Conservation (phyloP, 2,888 invertebrate genomes). For the Epistrophella euchroma region DNA sequence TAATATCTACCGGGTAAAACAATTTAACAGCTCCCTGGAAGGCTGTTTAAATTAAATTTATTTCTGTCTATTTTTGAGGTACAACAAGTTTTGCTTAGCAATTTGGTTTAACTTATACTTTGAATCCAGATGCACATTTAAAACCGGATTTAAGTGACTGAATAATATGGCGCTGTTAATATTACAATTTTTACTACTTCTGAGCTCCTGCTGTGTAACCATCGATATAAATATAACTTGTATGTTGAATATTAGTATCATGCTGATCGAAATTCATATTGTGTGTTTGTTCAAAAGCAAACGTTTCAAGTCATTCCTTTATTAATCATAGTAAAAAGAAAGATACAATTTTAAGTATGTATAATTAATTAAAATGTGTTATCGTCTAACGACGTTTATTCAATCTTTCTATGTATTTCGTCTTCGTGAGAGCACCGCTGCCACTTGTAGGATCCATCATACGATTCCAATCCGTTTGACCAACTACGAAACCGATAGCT, state of each 20-base stretch:
- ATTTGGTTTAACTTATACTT: no score
- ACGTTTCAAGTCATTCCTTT: not conserved
- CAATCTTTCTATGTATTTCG: slow-evolving; percentile 93
- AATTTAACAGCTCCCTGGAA: no score
- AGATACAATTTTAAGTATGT: not conserved
- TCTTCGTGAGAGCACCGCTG: slow-evolving; percentile 94
- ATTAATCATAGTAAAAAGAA: not conserved
- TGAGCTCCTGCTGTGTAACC: no score
- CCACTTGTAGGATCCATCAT: slow-evolving; percentile 97
- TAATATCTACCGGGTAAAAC: no score
- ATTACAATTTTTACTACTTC: no score
- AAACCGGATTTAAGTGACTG: no score
- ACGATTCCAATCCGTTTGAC: slow-evolving; percentile 97
- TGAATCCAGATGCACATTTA: no score
- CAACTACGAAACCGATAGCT: slow-evolving; percentile 98
- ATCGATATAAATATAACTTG: no score
- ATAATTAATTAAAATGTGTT: not conserved
- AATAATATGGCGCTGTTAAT: no score
- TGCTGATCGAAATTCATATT: not conserved
- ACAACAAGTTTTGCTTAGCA: no score
- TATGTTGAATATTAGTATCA: not conserved
- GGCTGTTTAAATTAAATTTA: no score
- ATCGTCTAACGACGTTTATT: slow-evolving; percentile 79
- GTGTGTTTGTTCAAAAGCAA: not conserved
- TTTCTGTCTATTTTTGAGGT: no score